Evolutionary conservation across 2,113 vertebrate genomes (phyloP), one percentile per base, ranked within the genome.

Genomic region (Irena cyanogastra): DNA sequence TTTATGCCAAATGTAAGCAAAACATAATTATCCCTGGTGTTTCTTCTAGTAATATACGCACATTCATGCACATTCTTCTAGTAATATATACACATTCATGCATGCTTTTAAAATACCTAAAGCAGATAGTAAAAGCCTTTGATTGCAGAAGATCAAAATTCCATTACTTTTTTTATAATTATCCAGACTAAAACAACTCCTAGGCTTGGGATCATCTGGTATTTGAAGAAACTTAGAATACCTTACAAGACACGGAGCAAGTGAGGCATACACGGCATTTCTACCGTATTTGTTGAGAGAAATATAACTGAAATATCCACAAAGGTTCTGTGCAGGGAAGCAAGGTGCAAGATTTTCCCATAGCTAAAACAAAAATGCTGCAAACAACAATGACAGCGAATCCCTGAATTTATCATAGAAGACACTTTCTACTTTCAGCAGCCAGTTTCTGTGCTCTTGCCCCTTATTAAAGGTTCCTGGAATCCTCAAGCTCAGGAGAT

Each of bases 381-480:
- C 28, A 75, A 83, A 63, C 31, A 60, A 64, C 20, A 83, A 74
- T 3, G 45, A 15, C 28, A 70, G n/a, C 10, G 90, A 42, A 68
- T 22, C 31, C 22, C 44, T 10, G 9, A 45, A 45, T 66, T 68
- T 50, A 21, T 54, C 84, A 75, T 13, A 60, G 33, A 80, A 86
- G 7, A 20, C 56, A 88, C 57, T 89, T 77, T 17, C 26, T 11
- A 47, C 16, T 75, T 89, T 90, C 66, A 82, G 44, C 42, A 89
- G 68, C 14, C 10, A 5, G 14, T 53, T 90, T 78, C 80, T 81
- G n/a, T 75, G 65, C 27, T 90, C 82, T 90, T 89, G 54, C 50
- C 82, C 89, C 65, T 84, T 87, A 90, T 71, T 84, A 93, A 93
- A 93, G 28, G 49, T 45, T 90, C 93, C 61, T 93, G 80, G 49